Evolutionary conservation across 2,113 vertebrate genomes (phyloP), one percentile per base, ranked within the genome.

Genomic region (Dolichotis patagonum): DNA sequence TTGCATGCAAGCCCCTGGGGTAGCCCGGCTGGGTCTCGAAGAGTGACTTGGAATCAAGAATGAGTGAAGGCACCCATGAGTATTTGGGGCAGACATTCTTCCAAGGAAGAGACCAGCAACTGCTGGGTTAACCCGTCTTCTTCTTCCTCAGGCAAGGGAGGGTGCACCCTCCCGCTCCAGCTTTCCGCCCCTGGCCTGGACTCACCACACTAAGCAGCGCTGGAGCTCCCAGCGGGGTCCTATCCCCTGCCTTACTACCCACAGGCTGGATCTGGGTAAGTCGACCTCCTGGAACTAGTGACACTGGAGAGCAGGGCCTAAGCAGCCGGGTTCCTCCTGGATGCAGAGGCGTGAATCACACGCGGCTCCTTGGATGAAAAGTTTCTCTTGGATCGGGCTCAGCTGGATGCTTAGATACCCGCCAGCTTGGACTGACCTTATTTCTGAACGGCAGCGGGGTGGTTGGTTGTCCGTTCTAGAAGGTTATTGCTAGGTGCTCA

Each of bases 201-300:
- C 46, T 24, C 81, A 8, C 5, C 46, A 28, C 81, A 10, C 7
- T 82, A 35, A 78, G 14, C 82, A 80, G 24, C 20, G 8, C 52
- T 46, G 38, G 62, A 85, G 52, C 60, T 60, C 78, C 62, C 46
- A 14, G 24, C 69, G 49, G 63, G 32, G 54, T 28, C 32, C 80
- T 65, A 46, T 20, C 24, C n/a, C 46, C 62, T 69, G 46, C 43
- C 75, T 28, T 6, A 46, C 88, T 49, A 46, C 88, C 56, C 92
- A 20, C 67, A 26, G 16, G 0, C 69, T 90, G 80, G 58, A 75
- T 85, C 83, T 92, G 60, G 94, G 97, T 97, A 65, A 96, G 96
- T 95, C 71, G 2, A 3, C 14, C 38, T 7, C 52, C 49, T 52
- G 24, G 58, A 77, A 62, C 81, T 87, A 87, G 56, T 56, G 35